Conservation (phyloP, 2,797 vertebrate genomes). For the Sparidentex hasta region DNA sequence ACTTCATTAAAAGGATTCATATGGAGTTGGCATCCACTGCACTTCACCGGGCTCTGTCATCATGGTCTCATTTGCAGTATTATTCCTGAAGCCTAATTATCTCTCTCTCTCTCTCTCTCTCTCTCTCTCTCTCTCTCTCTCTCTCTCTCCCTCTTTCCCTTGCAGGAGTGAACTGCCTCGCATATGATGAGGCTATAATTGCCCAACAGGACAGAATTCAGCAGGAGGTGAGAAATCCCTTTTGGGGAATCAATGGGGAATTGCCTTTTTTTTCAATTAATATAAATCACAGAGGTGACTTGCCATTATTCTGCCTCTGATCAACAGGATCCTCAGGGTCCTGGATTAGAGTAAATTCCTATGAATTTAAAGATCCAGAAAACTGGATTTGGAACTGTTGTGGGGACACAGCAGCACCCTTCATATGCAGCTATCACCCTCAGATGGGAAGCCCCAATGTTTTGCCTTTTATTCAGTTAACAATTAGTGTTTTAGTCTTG, state of each 20-base stretch:
- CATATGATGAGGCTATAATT: slow-evolving; percentile 96
- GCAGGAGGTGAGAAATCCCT: slow-evolving; percentile 86
- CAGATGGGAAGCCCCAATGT: rapidly evolving
- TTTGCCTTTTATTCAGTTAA: neutral
- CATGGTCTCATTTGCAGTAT: neutral
- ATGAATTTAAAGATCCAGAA: neutral
- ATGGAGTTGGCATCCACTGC: too few species aligned
- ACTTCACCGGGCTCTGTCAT: neutral
- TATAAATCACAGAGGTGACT: neutral
- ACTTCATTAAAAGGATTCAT: neutral
- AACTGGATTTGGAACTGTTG: neutral
- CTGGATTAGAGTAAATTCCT: neutral
- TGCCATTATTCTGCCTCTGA: neutral
- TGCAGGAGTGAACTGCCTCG: slow-evolving; percentile 93
- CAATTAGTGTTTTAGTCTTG: neutral
- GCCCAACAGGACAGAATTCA: slow-evolving; percentile 97
- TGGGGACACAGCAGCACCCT: neutral
- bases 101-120: neutral
- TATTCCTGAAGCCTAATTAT: neutral
- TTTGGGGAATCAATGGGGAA: neutral
- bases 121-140: neutral
- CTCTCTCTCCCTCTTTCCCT: slow-evolving; percentile 8
- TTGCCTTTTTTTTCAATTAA: neutral
- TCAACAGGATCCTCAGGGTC: neutral
- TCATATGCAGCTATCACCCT: neutral